Base-by-base conservation (phyloP, 1,140 invertebrate genomes). In the Lethocerus indicus region DNA sequence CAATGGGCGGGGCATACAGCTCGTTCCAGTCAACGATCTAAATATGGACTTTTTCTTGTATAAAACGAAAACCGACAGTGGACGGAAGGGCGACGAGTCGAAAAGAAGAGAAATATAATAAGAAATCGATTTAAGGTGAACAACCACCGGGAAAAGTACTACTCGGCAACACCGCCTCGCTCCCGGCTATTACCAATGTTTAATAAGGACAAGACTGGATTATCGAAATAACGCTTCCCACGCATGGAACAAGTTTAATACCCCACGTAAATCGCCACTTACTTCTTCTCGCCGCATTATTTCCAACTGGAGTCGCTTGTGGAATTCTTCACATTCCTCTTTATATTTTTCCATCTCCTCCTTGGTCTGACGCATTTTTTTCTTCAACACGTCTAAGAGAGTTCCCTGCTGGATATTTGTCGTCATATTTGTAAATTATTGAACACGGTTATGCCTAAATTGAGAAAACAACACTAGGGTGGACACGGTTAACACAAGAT, bases 331-430 rank as follows among this genome's bases (percentile, higher is more conserved):
- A 64, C 83, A 86, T 66, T 92, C 87, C 67, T 97, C 93, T 73
- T 91, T 93, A 71, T 88, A 90, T 67, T 87, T 83, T 67, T 96
- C 92, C 79, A 91, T 86, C 74, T 98, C 93, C 66, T 95, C 89
- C 72, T 94, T 94, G 54, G 93, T 88, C 66, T 91, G 87, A 59
- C 87, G 78, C 93, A 98, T 97, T 79, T 98, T 98, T 77, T 95
- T 94, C 77, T 98, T 98, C 57, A 98, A 76, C 59, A 93, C 87
- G 72, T 94, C 90, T 62, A 94, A 73, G 56, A 95, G 76, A 59
- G 83, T 83, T 60, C 84, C 84, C 70, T 84, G 81, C 63, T 79
- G 79, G 70, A 85, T 77, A 71, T 83, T 85, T 60, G 82, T 78
- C 71, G 83, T 82, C 83, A 87, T 88, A 70, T 76, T 76, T 60